phyloP scores from a whole-genome alignment of 2,888 invertebrate species.

The Cryptus armator region DNA sequence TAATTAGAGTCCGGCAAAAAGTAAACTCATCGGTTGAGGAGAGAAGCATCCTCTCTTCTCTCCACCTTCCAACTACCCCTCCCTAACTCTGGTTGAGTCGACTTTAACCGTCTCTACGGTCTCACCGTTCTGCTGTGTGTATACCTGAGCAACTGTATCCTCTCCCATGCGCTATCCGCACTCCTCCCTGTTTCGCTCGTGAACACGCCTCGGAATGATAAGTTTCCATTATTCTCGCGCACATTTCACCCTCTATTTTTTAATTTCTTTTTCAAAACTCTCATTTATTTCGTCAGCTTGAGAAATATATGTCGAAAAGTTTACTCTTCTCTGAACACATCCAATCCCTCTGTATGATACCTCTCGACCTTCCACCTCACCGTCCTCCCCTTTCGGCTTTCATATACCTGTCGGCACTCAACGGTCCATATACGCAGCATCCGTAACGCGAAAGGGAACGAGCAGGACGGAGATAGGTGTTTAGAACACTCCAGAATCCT shows the following conservation, averaged over 20 bases:
- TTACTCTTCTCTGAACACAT: conserved; percentile 25
- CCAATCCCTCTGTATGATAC: conserved; percentile 12
- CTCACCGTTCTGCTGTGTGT: neutral
- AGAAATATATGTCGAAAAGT: conserved; percentile 29
- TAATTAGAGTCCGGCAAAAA: conserved; percentile 78
- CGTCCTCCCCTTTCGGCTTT: conserved; percentile 43
- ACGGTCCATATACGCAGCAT: conserved; percentile 57
- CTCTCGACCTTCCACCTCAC: conserved; percentile 57
- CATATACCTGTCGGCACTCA: conserved; percentile 70
- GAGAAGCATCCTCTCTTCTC: conserved; percentile 52
- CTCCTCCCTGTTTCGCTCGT: neutral
- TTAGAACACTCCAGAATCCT: conserved; percentile 70
- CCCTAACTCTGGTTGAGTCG: conserved; percentile 17
- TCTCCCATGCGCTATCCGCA: neutral
- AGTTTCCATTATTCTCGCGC: conserved; percentile 59
- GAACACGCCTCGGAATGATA: conserved; percentile 37
- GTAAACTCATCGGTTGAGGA: conserved; percentile 70
- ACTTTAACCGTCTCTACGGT: conserved; percentile 4
- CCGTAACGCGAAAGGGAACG: conserved; percentile 24
- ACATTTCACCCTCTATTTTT: neutral
- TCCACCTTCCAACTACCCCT: conserved; percentile 29
- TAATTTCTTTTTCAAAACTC: no score
- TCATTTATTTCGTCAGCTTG: conserved; percentile 47
- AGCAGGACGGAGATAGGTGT: conserved; percentile 63
- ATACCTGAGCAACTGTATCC: neutral